Conservation (phyloP, 1,140 invertebrate genomes). For the Caenorhabditis remanei region DNA sequence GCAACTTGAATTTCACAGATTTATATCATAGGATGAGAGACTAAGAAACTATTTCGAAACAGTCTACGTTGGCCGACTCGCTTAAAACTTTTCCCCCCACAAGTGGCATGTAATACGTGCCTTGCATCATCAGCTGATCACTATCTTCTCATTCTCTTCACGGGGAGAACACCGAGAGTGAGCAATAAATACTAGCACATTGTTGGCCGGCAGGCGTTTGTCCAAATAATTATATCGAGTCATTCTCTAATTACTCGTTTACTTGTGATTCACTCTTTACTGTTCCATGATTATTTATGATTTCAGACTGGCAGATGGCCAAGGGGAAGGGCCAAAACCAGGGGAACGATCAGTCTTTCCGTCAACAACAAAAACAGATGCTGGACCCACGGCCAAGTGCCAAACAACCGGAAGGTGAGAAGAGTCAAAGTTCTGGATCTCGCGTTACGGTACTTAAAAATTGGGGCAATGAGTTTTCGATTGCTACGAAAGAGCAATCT, state of each 20-base stretch:
- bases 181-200: not conserved
- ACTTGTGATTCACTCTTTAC: not conserved
- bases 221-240: not conserved
- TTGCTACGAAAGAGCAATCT: slow-evolving; percentile 23
- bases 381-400: slow-evolving; percentile 2
- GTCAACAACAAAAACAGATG: slow-evolving; percentile 48
- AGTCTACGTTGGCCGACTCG: not conserved
- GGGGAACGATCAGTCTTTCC: slow-evolving; percentile 41
- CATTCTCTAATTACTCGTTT: not conserved
- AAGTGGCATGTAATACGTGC: not conserved
- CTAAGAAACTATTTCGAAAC: not conserved
- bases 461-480: slow-evolving; percentile 34
- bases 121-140: not conserved
- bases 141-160: not conserved
- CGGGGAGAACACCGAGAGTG: not conserved
- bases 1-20: not conserved
- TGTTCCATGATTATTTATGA: not conserved
- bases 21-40: not conserved
- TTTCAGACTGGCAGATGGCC: slow-evolving; percentile 53
- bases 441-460: slow-evolving; percentile 37
- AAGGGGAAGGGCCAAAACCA: slow-evolving; percentile 49
- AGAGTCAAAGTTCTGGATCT: slow-evolving; percentile 20
- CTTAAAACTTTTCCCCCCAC: not conserved
- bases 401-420: slow-evolving; percentile 7
- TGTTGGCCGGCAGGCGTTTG: not conserved